Conservation (phyloP, 1,140 invertebrate genomes). For the Drosophila ohnishii region DNA sequence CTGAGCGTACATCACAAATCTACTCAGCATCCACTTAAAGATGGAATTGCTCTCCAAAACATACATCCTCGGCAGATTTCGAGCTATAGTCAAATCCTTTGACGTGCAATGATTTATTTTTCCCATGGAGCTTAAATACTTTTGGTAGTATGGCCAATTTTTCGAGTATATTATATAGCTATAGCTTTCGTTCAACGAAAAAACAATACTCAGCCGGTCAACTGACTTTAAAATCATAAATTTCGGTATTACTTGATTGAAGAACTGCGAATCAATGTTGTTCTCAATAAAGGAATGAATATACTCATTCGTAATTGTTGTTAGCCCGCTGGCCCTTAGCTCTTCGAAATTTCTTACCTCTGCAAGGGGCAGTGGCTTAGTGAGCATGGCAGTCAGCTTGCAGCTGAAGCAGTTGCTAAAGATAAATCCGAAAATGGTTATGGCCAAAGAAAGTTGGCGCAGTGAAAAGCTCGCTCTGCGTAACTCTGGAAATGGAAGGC, state of each 20-base stretch:
- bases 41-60: conserved; percentile 25
- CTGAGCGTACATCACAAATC: neutral
- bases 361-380: neutral
- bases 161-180: neutral
- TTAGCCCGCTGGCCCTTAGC: conserved; percentile 29
- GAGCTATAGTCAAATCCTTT: neutral
- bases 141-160: neutral
- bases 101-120: conserved; percentile 6
- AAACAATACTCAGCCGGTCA: neutral
- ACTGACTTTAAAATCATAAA: neutral
- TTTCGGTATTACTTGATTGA: neutral
- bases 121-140: neutral
- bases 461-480: conserved; percentile 13
- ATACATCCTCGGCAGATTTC: neutral
- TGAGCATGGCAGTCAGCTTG: conserved; percentile 44
- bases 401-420: conserved; percentile 27
- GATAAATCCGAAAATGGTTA: conserved; percentile 39
- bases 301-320: neutral
- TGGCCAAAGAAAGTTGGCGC: conserved; percentile 28
- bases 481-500: conserved; percentile 11
- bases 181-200: conserved; percentile 7
- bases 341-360: conserved; percentile 32
- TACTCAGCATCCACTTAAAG: neutral
- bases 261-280: neutral
- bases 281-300: neutral